phyloP scores from a whole-genome alignment of 1,140 invertebrate genomes.

The Tetranychus urticae region DNA sequence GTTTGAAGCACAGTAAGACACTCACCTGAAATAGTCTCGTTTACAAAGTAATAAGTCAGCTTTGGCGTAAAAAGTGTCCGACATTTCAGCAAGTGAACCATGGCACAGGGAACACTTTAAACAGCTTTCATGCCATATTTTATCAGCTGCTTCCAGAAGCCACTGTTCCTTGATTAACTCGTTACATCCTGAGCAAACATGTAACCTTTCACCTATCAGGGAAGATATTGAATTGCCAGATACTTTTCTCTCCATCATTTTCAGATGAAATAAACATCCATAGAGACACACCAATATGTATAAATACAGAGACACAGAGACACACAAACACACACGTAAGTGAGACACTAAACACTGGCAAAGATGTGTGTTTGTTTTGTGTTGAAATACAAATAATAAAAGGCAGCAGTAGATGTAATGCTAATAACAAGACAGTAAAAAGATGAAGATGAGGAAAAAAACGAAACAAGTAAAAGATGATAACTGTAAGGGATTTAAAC shows the following conservation, averaged over 20 bases:
- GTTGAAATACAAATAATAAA: too few relatives aligned
- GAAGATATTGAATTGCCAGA: neutral
- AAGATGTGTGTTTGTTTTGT: too few relatives aligned
- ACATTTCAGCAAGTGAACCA: slow-evolving; percentile 68
- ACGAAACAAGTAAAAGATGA: too few relatives aligned
- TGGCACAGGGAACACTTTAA: slow-evolving; percentile 79
- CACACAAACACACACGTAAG: too few relatives aligned
- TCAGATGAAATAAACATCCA: neutral
- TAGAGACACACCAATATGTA: too few relatives aligned
- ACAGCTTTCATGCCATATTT: slow-evolving; percentile 85
- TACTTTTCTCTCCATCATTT: neutral
- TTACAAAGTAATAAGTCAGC: slow-evolving; percentile 76
- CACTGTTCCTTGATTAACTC: slow-evolving; percentile 26
- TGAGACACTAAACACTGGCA: too few relatives aligned
- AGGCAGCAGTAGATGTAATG: too few relatives aligned
- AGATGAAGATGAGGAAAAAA: too few relatives aligned
- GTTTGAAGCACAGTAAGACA: neutral
- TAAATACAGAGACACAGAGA: too few relatives aligned
- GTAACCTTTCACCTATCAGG: neutral
- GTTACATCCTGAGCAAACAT: slow-evolving; percentile 25
- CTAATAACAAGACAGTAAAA: too few relatives aligned
- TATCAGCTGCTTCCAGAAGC: slow-evolving; percentile 38
- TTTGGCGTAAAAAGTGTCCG: slow-evolving; percentile 70
- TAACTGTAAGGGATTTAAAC: too few relatives aligned
- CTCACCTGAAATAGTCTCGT: slow-evolving; percentile 70